Base-by-base conservation (phyloP, 2,888 invertebrate genomes). In the Drosophila falleni region DNA sequence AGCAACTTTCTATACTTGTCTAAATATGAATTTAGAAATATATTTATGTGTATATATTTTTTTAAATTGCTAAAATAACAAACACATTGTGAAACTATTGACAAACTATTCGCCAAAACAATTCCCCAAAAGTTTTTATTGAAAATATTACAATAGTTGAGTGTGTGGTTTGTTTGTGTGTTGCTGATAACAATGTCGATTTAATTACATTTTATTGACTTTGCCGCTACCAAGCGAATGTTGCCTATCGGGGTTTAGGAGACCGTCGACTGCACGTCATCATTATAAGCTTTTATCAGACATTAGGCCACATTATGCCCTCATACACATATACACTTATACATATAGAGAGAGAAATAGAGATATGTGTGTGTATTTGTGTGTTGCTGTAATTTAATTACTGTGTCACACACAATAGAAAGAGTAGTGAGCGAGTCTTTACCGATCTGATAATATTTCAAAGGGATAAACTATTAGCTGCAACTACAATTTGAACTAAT, bases 181-280 rank as follows among this genome's bases (percentile, higher is more conserved):
- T 42, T 60, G 56, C 71, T 71, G 86, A 89, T 86, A 89, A 87
- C 85, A 86, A 78, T 81, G 88, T 78, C 86, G 82, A 85, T 89
- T 86, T 86, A 86, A 86, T 86, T 86, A 86, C 88, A 81, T 87
- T 89, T 89, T 89, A 86, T 89, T 81, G 82, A 89, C 74, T 72
- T 67, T 64, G 51, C 66, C 60, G 39, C 41, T 50, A 63, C 62
- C 53, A 39, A 47, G 46, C 47, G 54, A 76, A 60, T 23, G 53
- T 26, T 26, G 53, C 19, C 37, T 60, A 65, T 62, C 33, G 23
- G 51, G 56, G 55, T 26, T 55, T 46, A 54, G 59, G 35, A 47
- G 33, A 49, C 46, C 69, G 41, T 64, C 39, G 67, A 44, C 69
- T 58, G 81, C 68, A 80, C 80, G 88, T 81, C 65, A 85, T 89